Base-by-base conservation (phyloP, 2,113 vertebrate species). In the Rhinichthys klamathensis region DNA sequence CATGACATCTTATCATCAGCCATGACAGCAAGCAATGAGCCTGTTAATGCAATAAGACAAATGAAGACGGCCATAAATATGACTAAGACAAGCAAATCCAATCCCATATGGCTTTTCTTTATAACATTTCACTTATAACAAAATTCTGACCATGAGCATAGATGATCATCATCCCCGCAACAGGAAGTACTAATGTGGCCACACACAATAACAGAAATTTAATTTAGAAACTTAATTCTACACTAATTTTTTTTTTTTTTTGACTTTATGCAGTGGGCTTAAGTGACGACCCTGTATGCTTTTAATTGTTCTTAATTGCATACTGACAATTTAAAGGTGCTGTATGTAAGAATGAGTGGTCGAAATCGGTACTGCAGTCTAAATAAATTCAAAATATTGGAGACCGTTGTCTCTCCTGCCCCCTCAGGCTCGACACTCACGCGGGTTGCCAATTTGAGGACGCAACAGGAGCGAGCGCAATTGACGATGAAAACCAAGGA, bases 21-120 rank as follows among this genome's bases (percentile, higher is more conserved):
- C 58, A 25, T 84, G 87, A 75, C 82, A 67, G 76, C 18, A 51
- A 86, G 56, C 70, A 25, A 63, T 56, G 46, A 83, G 80, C 80
- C 65, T 13, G 80, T 51, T 80, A 80, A 86, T 85, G 65, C 58
- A 83, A 83, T 83, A 86, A 58, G 67, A 83, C 85, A 84, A 89
- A 86, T 84, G 78, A 86, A 89, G 30, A 79, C 16, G 61, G 61
- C 72, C 85, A 82, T 72, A 83, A 61, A 78, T 89, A 84, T 63
- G 78, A 67, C 72, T 27, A 44, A 75, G 82, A 70, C 81, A 54
- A 82, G 54, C 77, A 81, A 70, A 65, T 81, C 81, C 70, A 84
- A 49, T 54, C 27, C 21, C 61, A 38, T 30, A 30, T 63, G 82
- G 49, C 81, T 80, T 86, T 84, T 84, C 70, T 23, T 60, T 67